Base-by-base conservation (phyloP, 1,140 invertebrate genomes). In the Sycophila sp. region DNA sequence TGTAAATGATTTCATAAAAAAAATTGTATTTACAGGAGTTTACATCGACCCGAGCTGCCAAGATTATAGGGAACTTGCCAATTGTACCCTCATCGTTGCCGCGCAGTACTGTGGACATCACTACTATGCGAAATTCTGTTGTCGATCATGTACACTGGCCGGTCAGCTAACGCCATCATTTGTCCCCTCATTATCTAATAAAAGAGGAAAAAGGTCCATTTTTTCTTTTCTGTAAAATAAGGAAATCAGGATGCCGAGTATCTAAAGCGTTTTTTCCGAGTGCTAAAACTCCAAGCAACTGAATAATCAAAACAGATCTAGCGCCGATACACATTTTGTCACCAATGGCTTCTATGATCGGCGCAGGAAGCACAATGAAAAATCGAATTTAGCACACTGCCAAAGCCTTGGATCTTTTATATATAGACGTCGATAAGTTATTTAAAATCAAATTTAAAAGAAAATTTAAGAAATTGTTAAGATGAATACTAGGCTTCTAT, bases 101-200 rank as follows among this genome's bases (percentile, higher is more conserved):
- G 94, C 90, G 13, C 89, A 89, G 28, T 95, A 94, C 80, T 98
- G 96, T 81, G 87, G 87, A 8, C 96, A 98, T 82, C 87, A 90
- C 73, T 96, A 96, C 83, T 98, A 98, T 81, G 93, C 92, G n/a
- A 89, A 90, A 81, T 98, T 96, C 90, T 98, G 96, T 82, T 98
- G 96, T 84, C 89, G 92, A 78, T 96, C 94, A 1, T 98, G 96
- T 79, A 94, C 94, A 36, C 86, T 93, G 81, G 94, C 94, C 2
- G 94, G 94, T 2, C 92, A 94, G 75, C 79, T 94, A 10, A n/a
- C n/a, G n/a, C 86, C 89, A 4, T 70, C 77, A 0, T 78, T 75
- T 42, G 86, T 83, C 80, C 56, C 70, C 0, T 67, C 55, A 19
- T 30, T 17, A 28, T 26, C 53, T 34, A 55, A 71, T 40, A 42